Base-by-base conservation (phyloP, 2,888 invertebrate species). In the Odontomyia ornata region DNA sequence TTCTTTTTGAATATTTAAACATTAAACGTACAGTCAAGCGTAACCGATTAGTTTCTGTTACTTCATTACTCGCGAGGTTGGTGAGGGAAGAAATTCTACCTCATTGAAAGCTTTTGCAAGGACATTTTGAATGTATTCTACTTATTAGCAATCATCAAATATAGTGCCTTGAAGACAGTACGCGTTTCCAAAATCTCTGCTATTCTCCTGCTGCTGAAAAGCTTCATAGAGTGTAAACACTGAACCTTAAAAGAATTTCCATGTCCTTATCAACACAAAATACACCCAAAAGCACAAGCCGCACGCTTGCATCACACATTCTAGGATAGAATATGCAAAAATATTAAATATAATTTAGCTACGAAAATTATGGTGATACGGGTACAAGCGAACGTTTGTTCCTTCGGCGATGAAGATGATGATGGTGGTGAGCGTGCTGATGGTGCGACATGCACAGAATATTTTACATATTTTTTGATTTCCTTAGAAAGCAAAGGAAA, bases 341-440 rank as follows among this genome's bases (percentile, higher is more conserved):
- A 76, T 76, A 76, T 76, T 76, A 76, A 76, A 76, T 76, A 76
- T 76, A 76, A 76, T 76, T 65, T 76, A 52, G 52, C 21, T 46
- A 62, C 43, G 27, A 47, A 64, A 73, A 75, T 75, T 75, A 75
- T 75, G 46, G 23, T 56, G 62, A 60, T 60, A 64, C 23, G 64
- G 64, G 15, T 43, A 36, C 36, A 36, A 64, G 62, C 36, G 65
- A 76, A n/a, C 56, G 52, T 65, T 62, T 75, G 36, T 36, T 36
- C 36, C 5, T 36, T 36, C 9, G 36, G 36, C n/a, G n/a, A n/a
- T 36, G 36, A 36, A 36, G 3, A 36, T 9, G 36, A 5, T 23
- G 71, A 75, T 62, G 75, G 18, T 15, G 46, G 18, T 13, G 27
- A 7, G 60, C 18, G 60, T 73, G 62, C 30, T 75, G 64, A 64